Evolutionary conservation across 2,888 invertebrate species (phyloP).

Genomic region (Xestia rhomboidea): DNA sequence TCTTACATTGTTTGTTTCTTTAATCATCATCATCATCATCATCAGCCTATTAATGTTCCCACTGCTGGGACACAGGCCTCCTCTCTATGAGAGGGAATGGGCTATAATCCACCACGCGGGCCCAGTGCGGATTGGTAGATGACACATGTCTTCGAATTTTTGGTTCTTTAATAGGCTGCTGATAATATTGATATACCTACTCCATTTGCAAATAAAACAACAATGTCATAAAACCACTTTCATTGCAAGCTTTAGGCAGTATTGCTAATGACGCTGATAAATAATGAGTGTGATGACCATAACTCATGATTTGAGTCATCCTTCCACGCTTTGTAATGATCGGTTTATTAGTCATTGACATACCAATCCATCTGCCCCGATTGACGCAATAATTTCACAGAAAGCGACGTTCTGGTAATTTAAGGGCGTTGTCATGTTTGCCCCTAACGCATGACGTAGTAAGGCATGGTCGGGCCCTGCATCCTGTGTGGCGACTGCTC

Average conservation of each 20-base stretch:
- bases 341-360: conserved; percentile 65
- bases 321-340: conserved; percentile 43
- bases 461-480: conserved; percentile 35
- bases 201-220: neutral
- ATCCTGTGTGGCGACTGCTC: conserved; percentile 26
- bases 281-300: conserved; percentile 48
- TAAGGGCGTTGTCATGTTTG: conserved; percentile 46
- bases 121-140: too few species aligned
- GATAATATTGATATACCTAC: neutral
- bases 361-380: conserved; percentile 45
- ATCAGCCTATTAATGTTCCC: too few species aligned
- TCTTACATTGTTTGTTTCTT: too few species aligned
- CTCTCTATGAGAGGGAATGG: too few species aligned
- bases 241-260: conserved; percentile 15
- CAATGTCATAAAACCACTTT: conserved; percentile 3
- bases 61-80: too few species aligned
- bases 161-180: neutral
- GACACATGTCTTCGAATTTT: too few species aligned
- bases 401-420: conserved; percentile 57
- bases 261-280: conserved; percentile 45
- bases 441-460: conserved; percentile 35
- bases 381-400: conserved; percentile 66
- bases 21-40: too few species aligned
- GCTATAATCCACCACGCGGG: too few species aligned
- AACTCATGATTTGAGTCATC: conserved; percentile 56